phyloP scores from a whole-genome alignment of 2,888 invertebrate species.

The Zaprionus lineosus region DNA sequence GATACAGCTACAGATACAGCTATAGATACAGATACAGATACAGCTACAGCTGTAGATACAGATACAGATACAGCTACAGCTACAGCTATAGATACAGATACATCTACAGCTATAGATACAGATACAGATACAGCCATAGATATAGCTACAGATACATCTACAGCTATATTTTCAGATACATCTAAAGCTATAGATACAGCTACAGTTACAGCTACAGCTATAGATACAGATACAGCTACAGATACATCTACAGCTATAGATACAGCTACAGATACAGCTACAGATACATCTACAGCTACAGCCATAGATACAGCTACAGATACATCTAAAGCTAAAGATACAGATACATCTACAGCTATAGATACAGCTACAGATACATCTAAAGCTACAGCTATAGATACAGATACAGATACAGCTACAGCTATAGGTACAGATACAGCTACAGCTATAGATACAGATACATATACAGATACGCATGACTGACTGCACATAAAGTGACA shows the following conservation, averaged over 20 bases:
- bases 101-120: constrained; percentile 3
- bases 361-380: background rate
- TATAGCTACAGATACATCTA: constrained; percentile 14
- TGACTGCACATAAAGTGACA: constrained; percentile 53
- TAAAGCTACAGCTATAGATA: background rate
- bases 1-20: background rate
- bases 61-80: background rate
- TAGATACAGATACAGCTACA: constrained; percentile 13
- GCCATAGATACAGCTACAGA: constrained; percentile 1
- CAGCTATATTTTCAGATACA: constrained; percentile 11
- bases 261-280: background rate
- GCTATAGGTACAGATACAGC: background rate
- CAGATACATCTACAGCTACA: constrained; percentile 3
- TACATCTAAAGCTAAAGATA: background rate
- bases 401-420: constrained; percentile 1
- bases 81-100: background rate
- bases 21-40: constrained; percentile 4
- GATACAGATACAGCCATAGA: constrained; percentile 7
- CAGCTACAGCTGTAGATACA: constrained; percentile 7
- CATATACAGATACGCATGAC: constrained; percentile 25
- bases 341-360: constrained; percentile 6
- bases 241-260: background rate
- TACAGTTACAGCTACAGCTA: constrained; percentile 3
- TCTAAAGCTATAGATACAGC: constrained; percentile 1
- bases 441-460: constrained; percentile 1